Evolutionary conservation across 1,140 invertebrate genomes (phyloP).

Genomic region (Branchinecta lindahli): DNA sequence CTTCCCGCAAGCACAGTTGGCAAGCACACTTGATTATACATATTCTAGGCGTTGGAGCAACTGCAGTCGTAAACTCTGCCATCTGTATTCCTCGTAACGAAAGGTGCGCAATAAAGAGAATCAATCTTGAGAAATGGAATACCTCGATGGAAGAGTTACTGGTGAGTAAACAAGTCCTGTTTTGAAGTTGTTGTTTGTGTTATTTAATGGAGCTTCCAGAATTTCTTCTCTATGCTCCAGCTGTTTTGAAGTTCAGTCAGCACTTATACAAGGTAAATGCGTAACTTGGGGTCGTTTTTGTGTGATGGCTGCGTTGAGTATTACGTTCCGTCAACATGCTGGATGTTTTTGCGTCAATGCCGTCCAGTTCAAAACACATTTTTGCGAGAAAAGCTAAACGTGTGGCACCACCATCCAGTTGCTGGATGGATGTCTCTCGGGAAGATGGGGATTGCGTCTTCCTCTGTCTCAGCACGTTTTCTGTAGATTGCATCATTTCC

Average conservation of each 20-base stretch:
- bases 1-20: not conserved
- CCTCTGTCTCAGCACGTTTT: too few relatives aligned
- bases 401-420: too few relatives aligned
- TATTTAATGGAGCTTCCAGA: too few relatives aligned
- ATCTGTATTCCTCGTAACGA: constrained; percentile 81
- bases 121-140: constrained; percentile 99
- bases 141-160: constrained; percentile 93
- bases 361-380: too few relatives aligned
- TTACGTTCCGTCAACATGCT: not conserved
- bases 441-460: too few relatives aligned
- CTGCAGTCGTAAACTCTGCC: constrained; percentile 87
- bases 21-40: not conserved
- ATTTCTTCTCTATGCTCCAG: too few relatives aligned
- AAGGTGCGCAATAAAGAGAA: constrained; percentile 95
- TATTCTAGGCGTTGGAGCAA: constrained; percentile 73
- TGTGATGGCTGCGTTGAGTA: not conserved
- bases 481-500: too few relatives aligned
- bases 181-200: not conserved
- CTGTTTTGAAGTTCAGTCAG: not conserved
- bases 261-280: too few relatives aligned
- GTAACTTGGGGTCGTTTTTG: too few relatives aligned
- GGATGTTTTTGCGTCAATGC: not conserved
- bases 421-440: too few relatives aligned
- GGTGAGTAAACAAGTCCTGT: constrained; percentile 33
- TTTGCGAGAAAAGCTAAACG: too few relatives aligned